Evolutionary conservation across 2,888 invertebrate genomes (phyloP).

Genomic region (Lasioglossum villosulum): DNA sequence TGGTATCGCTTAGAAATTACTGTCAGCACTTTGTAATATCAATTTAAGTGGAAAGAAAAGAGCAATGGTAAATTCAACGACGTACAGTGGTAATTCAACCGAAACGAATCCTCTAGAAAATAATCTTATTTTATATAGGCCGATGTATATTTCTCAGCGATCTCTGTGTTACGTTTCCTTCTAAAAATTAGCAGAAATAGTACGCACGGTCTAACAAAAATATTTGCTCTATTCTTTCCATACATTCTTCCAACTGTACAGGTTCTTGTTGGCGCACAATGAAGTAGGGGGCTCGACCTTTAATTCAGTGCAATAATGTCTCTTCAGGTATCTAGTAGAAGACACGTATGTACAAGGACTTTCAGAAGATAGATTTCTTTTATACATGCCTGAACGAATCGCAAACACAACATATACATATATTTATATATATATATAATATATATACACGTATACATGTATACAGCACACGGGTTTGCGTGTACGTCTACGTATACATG

Average conservation of each 20-base stretch:
- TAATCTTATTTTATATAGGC: conserved; percentile 45
- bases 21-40: conserved; percentile 19
- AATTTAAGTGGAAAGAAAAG: conserved; percentile 51
- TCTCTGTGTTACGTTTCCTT: conserved; percentile 1
- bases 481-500: not conserved
- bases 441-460: not conserved
- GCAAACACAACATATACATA: conserved; percentile 36
- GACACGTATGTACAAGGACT: conserved; percentile 68
- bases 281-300: conserved; percentile 79
- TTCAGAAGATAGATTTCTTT: conserved; percentile 52
- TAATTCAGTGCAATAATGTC: conserved; percentile 79
- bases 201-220: not conserved
- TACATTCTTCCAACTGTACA: conserved; percentile 61
- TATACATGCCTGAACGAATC: conserved; percentile 41
- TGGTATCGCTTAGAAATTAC: conserved; percentile 21
- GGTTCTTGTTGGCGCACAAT: conserved; percentile 83
- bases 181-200: not conserved
- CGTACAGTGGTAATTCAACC: not conserved
- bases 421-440: not conserved
- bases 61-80: conserved; percentile 18
- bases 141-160: conserved; percentile 22
- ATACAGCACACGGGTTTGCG: not conserved
- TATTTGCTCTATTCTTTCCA: conserved; percentile 63
- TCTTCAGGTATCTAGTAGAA: conserved; percentile 70
- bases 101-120: not conserved